Conservation (phyloP, 2,113 vertebrate genomes). For the Cynoglossus semilaevis region DNA sequence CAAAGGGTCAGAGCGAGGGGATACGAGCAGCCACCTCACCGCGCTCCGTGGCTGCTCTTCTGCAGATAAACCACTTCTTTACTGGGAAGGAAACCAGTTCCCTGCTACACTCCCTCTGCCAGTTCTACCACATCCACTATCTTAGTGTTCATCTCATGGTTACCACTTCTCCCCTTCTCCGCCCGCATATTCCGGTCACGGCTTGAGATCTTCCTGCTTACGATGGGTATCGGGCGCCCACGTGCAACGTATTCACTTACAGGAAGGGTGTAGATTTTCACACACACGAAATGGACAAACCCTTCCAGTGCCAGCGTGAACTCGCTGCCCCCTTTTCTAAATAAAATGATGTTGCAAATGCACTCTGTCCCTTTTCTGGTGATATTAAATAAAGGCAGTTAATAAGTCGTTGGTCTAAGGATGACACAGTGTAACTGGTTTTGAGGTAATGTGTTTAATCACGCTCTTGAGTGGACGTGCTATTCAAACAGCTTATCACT, state of each 20-base stretch:
- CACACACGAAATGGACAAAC: slow-evolving; percentile 9
- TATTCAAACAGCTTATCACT: slow-evolving; percentile 50
- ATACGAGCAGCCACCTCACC: slow-evolving; percentile 1
- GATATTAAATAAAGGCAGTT: slow-evolving; percentile 25
- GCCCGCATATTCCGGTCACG: slow-evolving; percentile 40
- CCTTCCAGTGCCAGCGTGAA: slow-evolving; percentile 26
- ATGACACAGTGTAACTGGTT: slow-evolving; percentile 34
- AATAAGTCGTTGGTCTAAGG: slow-evolving; percentile 36
- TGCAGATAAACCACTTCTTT: slow-evolving; percentile 60
- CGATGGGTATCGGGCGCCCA: slow-evolving; percentile 37
- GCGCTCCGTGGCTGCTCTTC: slow-evolving; percentile 40
- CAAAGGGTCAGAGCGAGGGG: slow-evolving; percentile 35
- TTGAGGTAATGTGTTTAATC: slow-evolving; percentile 34
- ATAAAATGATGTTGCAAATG: slow-evolving; percentile 18
- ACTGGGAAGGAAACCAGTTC: slow-evolving; percentile 53
- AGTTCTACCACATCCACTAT: slow-evolving; percentile 26
- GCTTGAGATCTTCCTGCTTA: slow-evolving; percentile 56
- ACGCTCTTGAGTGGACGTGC: slow-evolving; percentile 49
- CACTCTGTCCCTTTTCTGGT: slow-evolving; percentile 19
- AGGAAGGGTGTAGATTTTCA: slow-evolving; percentile 46
- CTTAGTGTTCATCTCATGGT: slow-evolving; percentile 42
- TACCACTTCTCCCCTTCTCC: slow-evolving; percentile 16
- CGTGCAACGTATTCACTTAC: slow-evolving; percentile 45
- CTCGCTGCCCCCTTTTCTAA: slow-evolving; percentile 41
- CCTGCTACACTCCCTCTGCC: slow-evolving; percentile 11